A percentile compares a stretch with the other conserved stretches of the same genome.
phyloP scores from a whole-genome alignment of 2,888 invertebrate species.

The Dynastes tityus region DNA sequence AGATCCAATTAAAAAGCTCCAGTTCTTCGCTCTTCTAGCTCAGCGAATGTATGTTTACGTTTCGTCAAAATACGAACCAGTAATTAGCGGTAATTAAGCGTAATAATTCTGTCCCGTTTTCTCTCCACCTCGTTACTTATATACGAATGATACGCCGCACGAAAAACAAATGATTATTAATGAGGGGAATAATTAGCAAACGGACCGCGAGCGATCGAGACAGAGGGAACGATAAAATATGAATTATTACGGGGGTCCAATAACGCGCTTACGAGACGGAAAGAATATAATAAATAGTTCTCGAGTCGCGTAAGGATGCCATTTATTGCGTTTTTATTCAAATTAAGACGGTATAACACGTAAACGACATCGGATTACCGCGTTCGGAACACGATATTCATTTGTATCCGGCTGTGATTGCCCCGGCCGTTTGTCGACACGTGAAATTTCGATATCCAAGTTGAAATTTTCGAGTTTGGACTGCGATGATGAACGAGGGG shows the following conservation, averaged over 20 bases:
- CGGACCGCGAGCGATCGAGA: not conserved
- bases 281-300: constrained; percentile 31
- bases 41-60: not conserved
- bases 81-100: constrained; percentile 36
- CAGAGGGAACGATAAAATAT: constrained; percentile 31
- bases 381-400: constrained; percentile 27
- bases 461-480: not conserved
- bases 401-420: constrained; percentile 28
- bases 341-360: constrained; percentile 37
- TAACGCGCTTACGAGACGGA: not conserved
- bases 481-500: not conserved
- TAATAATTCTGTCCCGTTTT: constrained; percentile 16
- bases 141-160: not conserved
- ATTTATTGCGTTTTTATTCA: constrained; percentile 43
- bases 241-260: constrained; percentile 23
- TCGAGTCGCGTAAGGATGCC: constrained; percentile 26
- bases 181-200: constrained; percentile 33
- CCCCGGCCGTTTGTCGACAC: not conserved
- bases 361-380: constrained; percentile 19
- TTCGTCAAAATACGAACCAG: constrained; percentile 12
- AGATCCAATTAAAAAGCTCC: constrained; percentile 13
- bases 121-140: constrained; percentile 14
- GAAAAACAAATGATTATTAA: constrained; percentile 40
- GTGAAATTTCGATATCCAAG: constrained; percentile 8
- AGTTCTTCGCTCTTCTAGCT: not conserved